Conservation (phyloP, 2,888 invertebrate genomes). For the Mamestra brassicae region DNA sequence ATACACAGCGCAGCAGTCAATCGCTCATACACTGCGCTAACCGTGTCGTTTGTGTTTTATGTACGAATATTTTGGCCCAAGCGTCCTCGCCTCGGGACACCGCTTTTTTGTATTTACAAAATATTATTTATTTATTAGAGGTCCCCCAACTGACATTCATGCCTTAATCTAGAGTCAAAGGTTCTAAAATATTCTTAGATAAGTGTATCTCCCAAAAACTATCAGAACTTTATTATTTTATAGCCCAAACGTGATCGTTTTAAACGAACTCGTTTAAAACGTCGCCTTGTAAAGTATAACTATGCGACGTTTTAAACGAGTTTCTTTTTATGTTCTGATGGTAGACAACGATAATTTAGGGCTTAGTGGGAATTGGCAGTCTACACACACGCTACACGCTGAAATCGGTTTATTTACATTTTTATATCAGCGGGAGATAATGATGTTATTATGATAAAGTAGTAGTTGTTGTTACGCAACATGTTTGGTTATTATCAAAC, state of each 20-base stretch:
- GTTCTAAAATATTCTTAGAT: background rate
- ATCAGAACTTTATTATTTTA: conserved; percentile 10
- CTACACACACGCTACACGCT: background rate
- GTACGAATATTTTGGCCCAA: too few species aligned
- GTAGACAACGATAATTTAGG: conserved; percentile 13
- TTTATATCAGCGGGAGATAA: conserved; percentile 10
- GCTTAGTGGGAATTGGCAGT: background rate
- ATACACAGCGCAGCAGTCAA: too few species aligned
- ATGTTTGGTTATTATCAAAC: background rate
- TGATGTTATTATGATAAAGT: conserved; percentile 5
- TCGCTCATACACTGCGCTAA: too few species aligned
- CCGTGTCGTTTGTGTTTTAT: too few species aligned
- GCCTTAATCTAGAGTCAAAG: too few species aligned
- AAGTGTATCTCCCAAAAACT: background rate
- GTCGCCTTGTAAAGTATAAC: too few species aligned
- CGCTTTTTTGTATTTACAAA: too few species aligned
- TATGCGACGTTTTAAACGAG: background rate
- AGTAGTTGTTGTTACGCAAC: background rate
- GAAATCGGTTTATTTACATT: conserved; percentile 2
- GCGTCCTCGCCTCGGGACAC: too few species aligned
- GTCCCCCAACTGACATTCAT: too few species aligned
- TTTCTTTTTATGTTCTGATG: conserved; percentile 17
- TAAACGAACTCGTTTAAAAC: too few species aligned
- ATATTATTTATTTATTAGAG: too few species aligned
- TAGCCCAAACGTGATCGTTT: background rate